Evolutionary conservation across 1,140 invertebrate genomes (phyloP), one percentile per base, ranked within the genome.

Genomic region (Pomacea maculata): DNA sequence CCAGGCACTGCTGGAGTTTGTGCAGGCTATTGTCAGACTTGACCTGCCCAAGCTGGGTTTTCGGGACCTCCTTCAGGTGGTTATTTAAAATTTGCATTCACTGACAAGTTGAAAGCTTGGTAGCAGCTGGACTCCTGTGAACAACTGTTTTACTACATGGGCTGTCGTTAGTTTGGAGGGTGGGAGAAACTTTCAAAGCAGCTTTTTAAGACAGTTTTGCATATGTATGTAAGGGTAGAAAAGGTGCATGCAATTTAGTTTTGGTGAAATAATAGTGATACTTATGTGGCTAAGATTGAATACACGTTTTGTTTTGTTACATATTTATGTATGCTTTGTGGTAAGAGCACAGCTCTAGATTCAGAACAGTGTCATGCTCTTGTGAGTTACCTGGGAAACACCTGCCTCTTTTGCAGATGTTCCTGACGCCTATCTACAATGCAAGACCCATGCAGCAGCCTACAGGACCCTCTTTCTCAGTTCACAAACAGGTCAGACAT

Each of bases 1-100:
- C 45, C 94, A 94, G 86, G 95, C 97, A 7, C 95, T 98, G 93
- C 92, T 99, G 76, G 95, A 98, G 83, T 96, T 99, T 85, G 96
- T 99, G 89, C 95, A 96, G 92, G 95, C 96, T 21, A 90, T 99
- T 77, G 97, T 98, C 14, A 92, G 94, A 85, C 95, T 96, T 25
- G 94, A 95, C 84, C 93, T 97, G 75, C 94, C 95, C 5, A 95
- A 95, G 72, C 93, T 97, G 61, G 94, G 95, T 29, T 97, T 96
- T 84, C 94, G 95, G 78, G 95, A 97, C 83, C 92, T 99, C 29
- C 91, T 98, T 19, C 86, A 88, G 87, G 89, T 91, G 79, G 1
- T 45, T 70, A 12, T 45, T 70, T 45, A 12, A 70, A 29, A 70
- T 29, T 29, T 29, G 21, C 11, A 45, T 71, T 55, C 21, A 25